phyloP scores from a whole-genome alignment of 2,888 invertebrate genomes.

The Eristalinus aeneus region DNA sequence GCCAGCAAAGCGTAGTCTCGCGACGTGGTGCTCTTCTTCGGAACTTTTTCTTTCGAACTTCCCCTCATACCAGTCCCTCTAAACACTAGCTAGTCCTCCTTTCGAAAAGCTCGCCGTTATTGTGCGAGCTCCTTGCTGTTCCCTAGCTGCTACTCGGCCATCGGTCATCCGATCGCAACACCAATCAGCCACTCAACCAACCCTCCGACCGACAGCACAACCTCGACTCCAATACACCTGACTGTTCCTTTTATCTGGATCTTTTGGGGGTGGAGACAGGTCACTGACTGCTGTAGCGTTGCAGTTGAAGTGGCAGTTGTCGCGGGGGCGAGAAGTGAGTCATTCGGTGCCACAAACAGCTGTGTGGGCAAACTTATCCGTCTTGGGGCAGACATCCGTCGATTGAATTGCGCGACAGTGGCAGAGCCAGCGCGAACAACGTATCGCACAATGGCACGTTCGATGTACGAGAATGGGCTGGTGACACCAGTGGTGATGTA shows the following conservation, averaged over 20 bases:
- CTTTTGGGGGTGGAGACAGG: constrained; percentile 26
- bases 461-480: constrained; percentile 21
- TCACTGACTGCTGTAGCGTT: constrained; percentile 51
- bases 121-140: neutral
- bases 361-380: constrained; percentile 38
- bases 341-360: constrained; percentile 1
- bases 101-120: neutral
- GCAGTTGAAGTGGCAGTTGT: constrained; percentile 8
- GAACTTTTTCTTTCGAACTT: constrained; percentile 54
- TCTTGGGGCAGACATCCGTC: neutral
- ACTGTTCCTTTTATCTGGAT: constrained; percentile 18
- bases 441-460: constrained; percentile 3
- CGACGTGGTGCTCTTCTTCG: constrained; percentile 34
- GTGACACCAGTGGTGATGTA: constrained; percentile 53
- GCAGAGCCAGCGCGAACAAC: neutral
- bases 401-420: constrained; percentile 37
- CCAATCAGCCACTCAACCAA: neutral
- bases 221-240: constrained; percentile 14
- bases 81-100: constrained; percentile 18
- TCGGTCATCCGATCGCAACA: neutral
- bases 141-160: neutral
- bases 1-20: constrained; percentile 32
- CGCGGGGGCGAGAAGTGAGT: neutral
- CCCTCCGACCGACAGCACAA: constrained; percentile 12
- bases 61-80: constrained; percentile 56